Evolutionary conservation across 2,888 invertebrate genomes (phyloP).

Genomic region (Lucinisca nassula): DNA sequence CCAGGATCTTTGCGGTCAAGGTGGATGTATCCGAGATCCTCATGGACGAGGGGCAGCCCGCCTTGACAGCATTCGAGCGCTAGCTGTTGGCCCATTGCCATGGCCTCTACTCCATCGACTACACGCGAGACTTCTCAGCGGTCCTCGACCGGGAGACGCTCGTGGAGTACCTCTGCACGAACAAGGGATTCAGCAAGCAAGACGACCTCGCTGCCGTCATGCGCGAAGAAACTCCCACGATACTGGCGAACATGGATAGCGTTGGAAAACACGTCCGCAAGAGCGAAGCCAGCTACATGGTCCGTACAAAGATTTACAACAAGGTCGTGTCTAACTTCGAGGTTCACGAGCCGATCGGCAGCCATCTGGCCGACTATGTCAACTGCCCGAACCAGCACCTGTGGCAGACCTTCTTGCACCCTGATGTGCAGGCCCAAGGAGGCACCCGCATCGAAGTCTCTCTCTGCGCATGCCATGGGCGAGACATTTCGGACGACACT

Average conservation of each 20-base stretch:
- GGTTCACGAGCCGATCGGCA: background rate
- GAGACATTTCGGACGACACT: background rate
- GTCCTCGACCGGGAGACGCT: constrained; percentile 2
- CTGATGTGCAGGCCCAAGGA: background rate
- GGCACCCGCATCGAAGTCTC: constrained; percentile 7
- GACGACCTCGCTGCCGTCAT: background rate
- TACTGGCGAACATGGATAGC: constrained; percentile 13
- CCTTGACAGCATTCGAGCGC: constrained; percentile 8
- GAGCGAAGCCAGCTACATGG: background rate
- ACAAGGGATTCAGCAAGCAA: constrained; percentile 3
- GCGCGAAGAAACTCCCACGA: background rate
- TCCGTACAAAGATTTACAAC: constrained; percentile 8
- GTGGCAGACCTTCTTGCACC: constrained; percentile 19
- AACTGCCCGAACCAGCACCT: constrained; percentile 22
- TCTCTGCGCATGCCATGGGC: background rate
- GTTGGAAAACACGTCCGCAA: constrained; percentile 2
- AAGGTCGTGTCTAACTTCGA: background rate
- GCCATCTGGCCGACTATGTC: constrained; percentile 20
- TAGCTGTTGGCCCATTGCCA: constrained; percentile 7
- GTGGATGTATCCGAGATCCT: constrained; percentile 23
- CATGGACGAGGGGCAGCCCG: constrained; percentile 16
- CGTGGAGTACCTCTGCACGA: background rate
- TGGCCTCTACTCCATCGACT: constrained; percentile 20
- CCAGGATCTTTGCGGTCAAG: background rate
- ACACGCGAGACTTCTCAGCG: constrained; percentile 10